Evolutionary conservation across 2,797 vertebrate species (phyloP), one percentile per base, ranked within the genome.

Genomic region (Poecilia picta): DNA sequence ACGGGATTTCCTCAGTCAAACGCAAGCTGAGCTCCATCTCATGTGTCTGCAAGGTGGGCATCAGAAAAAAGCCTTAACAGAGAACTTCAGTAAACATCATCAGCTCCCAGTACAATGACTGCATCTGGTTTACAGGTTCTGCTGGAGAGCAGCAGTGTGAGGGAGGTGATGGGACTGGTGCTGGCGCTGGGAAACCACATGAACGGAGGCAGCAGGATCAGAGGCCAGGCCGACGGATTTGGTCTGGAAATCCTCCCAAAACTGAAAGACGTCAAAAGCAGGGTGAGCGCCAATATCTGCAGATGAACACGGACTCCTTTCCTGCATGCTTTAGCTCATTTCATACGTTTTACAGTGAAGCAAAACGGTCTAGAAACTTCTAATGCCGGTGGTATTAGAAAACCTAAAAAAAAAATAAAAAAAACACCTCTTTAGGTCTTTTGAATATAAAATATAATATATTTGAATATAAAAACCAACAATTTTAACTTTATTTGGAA

Each of bases 201-300:
- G 98, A 99, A 99, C 0, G 98, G 97, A 43, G 98, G 98, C 70
- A 98, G 96, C 87, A 95, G 97, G 82, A 96, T 95, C 75, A 95
- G 98, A 88, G 98, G 98, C 51, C 98, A 99, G 93, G 98, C 98
- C 5, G 98, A 99, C 49, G 98, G 98, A 81, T 99, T 99, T 66
- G 96, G 96, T 64, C 94, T 99, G 81, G 98, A 99, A 93, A 99
- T 99, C 91, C 96, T 99, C n/a, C 98, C 98, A 1, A 99, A 98
- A 89, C 96, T 99, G 74, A 99, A 99, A 89, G 98, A 99, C 18
- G 97, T 99, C 83, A 99, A 99, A 92, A 99, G 98, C 93, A 97
- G 95, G 92, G 98, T 98, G 93, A 89, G 78, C 0, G 31, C 47
- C 31, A 0, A 3, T 25, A 13, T 45, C 72, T 70, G 10, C 0